A percentile compares a stretch with the other conserved stretches of the same genome.
These are phyloP conservation scores for Sebastes matsubarae DNA, from an alignment of 2,797 vertebrate species.

Conservation along the genomic window DNA sequence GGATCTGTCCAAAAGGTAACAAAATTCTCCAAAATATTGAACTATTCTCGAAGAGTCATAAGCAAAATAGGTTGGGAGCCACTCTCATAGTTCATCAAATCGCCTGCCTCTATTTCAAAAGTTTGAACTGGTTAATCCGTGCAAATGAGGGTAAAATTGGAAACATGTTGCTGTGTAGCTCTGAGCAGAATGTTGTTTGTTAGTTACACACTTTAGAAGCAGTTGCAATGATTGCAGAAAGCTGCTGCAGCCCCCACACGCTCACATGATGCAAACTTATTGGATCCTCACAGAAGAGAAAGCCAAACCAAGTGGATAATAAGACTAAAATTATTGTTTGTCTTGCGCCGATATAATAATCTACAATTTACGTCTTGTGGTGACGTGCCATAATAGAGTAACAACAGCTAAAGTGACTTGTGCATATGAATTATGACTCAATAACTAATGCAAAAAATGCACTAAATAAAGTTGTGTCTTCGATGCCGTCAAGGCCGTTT, in stretches of 20 bases:
- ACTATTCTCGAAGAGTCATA: background rate
- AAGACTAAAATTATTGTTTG: background rate
- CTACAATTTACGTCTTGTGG: background rate
- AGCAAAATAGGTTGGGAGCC: background rate
- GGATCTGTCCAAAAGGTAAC: background rate
- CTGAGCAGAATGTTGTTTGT: background rate
- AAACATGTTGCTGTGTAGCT: background rate
- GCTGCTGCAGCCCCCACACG: constrained; percentile 2
- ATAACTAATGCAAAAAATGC: constrained; percentile 7
- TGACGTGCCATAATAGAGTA: background rate
- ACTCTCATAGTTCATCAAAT: constrained; percentile 1
- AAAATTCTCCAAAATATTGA: background rate
- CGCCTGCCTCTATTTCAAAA: background rate
- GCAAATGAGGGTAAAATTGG: background rate
- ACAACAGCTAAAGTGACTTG: background rate
- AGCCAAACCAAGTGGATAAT: background rate
- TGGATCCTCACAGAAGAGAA: background rate
- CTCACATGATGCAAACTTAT: background rate
- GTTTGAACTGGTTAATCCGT: background rate
- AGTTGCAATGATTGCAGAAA: background rate
- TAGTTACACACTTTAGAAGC: constrained; percentile 2
- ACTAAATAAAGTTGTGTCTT: constrained; percentile 54
- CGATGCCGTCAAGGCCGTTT: constrained; percentile 55
- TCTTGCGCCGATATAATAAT: background rate
- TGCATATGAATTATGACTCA: background rate